Percentiles rank a stretch among this genome's conserved stretches.
Conservation (phyloP, 2,888 invertebrate species). For the Euphydryas editha region DNA sequence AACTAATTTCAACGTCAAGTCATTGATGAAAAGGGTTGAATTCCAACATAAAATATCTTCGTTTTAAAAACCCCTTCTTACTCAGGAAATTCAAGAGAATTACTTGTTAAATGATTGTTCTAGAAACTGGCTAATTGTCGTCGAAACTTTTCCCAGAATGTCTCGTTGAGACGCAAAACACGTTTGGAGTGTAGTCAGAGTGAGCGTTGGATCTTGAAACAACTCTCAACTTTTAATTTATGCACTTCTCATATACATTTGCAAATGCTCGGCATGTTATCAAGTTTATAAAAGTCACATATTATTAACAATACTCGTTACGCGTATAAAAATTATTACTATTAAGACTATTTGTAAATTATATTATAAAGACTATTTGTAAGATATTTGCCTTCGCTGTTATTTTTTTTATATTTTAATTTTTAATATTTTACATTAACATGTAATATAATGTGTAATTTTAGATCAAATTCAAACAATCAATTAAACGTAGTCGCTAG, state of each 20-base stretch:
- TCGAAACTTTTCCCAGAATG: conserved; percentile 35
- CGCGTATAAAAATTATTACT: conserved; percentile 12
- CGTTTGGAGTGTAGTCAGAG: conserved; percentile 35
- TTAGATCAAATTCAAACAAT: conserved; percentile 8
- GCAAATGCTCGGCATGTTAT: conserved; percentile 27
- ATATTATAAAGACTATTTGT: background rate
- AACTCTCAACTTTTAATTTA: conserved; percentile 40
- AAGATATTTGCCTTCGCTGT: too few relatives aligned
- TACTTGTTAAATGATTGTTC: conserved; percentile 36
- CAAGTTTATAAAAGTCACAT: conserved; percentile 32
- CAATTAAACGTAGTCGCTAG: conserved; percentile 15
- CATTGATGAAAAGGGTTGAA: background rate
- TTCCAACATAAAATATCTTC: conserved; percentile 1
- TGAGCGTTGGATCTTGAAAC: conserved; percentile 30
- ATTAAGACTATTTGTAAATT: background rate
- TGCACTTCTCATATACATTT: conserved; percentile 38
- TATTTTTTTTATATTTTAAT: too few relatives aligned
- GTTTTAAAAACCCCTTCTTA: background rate
- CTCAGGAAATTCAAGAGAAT: conserved; percentile 24
- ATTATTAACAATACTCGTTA: conserved; percentile 22
- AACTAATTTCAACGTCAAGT: too few relatives aligned
- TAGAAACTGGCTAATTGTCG: conserved; percentile 39
- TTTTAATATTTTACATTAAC: background rate
- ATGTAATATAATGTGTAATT: background rate
- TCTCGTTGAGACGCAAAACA: conserved; percentile 39